Conservation (phyloP, 2,113 vertebrate genomes). For the Zosterops japonicus region DNA sequence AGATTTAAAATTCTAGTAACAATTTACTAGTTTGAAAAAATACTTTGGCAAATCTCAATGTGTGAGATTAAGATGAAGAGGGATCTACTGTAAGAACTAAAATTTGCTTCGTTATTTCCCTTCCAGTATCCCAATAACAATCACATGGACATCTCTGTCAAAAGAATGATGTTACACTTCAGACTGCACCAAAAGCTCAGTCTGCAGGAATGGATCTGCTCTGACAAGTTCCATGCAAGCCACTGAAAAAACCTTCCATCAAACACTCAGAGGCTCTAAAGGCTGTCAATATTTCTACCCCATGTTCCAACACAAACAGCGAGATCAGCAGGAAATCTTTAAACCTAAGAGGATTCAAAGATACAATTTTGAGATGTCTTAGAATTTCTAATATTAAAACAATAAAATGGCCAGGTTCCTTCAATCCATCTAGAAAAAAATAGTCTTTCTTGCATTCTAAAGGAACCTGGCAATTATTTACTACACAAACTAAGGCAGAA, state of each 20-base stretch:
- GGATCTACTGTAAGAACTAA: neutral
- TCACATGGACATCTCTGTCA: neutral
- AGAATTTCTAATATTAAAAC: neutral
- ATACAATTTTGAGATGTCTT: accelerated
- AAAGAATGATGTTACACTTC: neutral
- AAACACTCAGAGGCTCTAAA: neutral
- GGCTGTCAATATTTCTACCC: accelerated
- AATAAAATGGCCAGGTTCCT: neutral
- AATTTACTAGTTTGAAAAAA: neutral
- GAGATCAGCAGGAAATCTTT: neutral
- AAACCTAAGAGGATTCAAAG: neutral
- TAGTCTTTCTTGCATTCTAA: neutral
- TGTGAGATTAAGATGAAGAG: neutral
- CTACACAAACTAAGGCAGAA: neutral
- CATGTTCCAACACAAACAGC: neutral
- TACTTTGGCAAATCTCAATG: neutral
- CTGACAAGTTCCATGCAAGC: neutral
- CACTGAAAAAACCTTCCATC: neutral
- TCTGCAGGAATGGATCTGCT: neutral
- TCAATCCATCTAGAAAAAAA: neutral
- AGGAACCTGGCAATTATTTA: neutral
- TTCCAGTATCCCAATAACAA: neutral
- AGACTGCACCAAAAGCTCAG: neutral
- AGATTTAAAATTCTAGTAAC: neutral
- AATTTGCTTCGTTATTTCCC: neutral